Evolutionary conservation across 2,113 vertebrate species (phyloP), one percentile per base, ranked within the genome.

Genomic region (Sisor rabdophorus): DNA sequence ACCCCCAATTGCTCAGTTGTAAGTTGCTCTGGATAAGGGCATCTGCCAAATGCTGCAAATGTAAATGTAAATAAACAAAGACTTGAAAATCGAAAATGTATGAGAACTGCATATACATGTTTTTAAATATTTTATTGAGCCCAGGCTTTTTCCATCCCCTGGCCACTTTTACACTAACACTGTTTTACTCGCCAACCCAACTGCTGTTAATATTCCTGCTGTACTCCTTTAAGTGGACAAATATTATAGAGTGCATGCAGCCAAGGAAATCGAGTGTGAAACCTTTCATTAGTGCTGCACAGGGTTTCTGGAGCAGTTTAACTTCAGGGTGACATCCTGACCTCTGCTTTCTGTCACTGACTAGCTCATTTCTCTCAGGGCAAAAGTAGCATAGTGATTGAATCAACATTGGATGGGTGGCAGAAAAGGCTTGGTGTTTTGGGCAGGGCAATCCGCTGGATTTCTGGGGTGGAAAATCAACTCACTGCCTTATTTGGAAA

Each of bases 151-250:
- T 50, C 28, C 8, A 3, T 3, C 20, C 7, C 36, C 30, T 13
- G 28, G 58, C 32, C 28, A 40, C 36, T 69, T 73, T 28, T 24
- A 53, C 40, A 50, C 26, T 22, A 30, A 17, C 36, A 83, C 84
- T 84, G 78, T 84, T 82, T 78, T 79, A 71, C 54, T 84, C 82
- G 84, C 12, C 78, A 70, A 74, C 75, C 75, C 61, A 81, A 82
- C 71, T 78, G 74, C 82, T 75, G 71, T 83, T 67, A 71, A 83
- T 76, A 78, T 74, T 61, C 55, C 19, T 44, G 63, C 48, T 56
- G 55, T 59, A 30, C 52, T 83, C 54, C 44, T 53, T 79, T 50
- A 65, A 61, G 76, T 60, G 74, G 32, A 60, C 71, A 77, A 79
- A 81, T 73, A 71, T 70, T 77, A 82, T 63, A 76, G 52, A 56